Conservation (phyloP, 2,113 vertebrate species). For the Thermophis baileyi region DNA sequence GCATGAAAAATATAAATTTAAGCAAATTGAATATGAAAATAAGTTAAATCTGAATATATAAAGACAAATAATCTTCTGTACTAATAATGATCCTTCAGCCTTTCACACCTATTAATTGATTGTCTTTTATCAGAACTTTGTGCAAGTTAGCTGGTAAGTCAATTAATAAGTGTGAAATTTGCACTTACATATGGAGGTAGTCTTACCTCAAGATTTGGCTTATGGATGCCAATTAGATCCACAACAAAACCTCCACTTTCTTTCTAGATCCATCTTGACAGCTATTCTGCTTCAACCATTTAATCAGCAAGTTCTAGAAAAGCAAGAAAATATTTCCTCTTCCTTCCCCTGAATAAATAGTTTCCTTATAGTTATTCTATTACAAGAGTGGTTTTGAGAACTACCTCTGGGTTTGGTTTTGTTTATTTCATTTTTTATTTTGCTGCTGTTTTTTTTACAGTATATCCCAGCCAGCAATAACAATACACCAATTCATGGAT, state of each 20-base stretch:
- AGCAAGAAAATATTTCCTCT: background rate
- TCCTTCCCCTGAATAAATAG: background rate
- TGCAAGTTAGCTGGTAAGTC: background rate
- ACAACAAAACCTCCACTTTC: background rate
- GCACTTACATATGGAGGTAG: background rate
- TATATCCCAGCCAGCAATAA: constrained; percentile 89
- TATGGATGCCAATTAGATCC: background rate
- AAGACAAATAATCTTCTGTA: background rate
- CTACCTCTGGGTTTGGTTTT: background rate
- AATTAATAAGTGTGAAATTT: background rate
- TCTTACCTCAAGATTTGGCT: background rate
- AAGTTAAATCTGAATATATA: background rate
- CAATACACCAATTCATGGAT: constrained; percentile 98
- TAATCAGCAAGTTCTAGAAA: background rate
- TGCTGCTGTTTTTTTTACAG: constrained; percentile 63
- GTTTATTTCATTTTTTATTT: constrained; percentile 34
- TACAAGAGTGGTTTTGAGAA: background rate
- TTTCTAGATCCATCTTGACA: background rate
- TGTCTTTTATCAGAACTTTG: background rate
- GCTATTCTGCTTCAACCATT: background rate
- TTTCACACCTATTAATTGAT: background rate
- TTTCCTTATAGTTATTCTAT: background rate
- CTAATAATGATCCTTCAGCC: background rate
- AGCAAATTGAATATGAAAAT: background rate
- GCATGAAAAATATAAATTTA: background rate